These are phyloP conservation scores for Thamnophis elegans DNA, from an alignment of 2,797 vertebrate species.

Conservation along the genomic window DNA sequence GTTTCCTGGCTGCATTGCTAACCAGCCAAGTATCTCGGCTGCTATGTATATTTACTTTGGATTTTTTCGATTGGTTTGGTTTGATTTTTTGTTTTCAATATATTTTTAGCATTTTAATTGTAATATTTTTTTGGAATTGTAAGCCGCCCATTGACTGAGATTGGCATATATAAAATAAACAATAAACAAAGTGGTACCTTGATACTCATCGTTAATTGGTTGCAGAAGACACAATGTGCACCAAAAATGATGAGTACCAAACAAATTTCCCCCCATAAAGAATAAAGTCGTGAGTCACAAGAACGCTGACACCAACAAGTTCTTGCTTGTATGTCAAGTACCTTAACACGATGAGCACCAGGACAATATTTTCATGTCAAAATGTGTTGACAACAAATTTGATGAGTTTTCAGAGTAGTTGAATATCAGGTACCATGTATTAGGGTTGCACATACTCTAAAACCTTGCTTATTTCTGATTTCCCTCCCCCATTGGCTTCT, in stretches of 20 bases:
- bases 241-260: not conserved
- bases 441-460: not conserved
- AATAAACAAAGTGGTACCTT: not conserved
- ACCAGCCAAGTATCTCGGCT: not conserved
- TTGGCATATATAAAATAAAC: not conserved
- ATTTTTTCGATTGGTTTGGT: not conserved
- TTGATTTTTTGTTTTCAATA: not conserved
- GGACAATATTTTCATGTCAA: not conserved
- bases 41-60: not conserved
- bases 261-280: not conserved
- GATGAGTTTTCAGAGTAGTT: not conserved
- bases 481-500: not conserved
- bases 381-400: not conserved
- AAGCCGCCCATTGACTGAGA: not conserved
- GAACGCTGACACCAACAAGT: not conserved
- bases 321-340: not conserved
- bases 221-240: not conserved
- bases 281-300: not conserved
- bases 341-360: not conserved
- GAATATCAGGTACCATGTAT: not conserved
- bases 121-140: not conserved
- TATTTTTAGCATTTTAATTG: not conserved
- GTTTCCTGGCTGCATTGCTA: not conserved
- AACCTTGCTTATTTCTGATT: not conserved
- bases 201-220: not conserved